Conservation (phyloP, 2,797 vertebrate genomes). For the Parauchenoglanis ngamensis region DNA sequence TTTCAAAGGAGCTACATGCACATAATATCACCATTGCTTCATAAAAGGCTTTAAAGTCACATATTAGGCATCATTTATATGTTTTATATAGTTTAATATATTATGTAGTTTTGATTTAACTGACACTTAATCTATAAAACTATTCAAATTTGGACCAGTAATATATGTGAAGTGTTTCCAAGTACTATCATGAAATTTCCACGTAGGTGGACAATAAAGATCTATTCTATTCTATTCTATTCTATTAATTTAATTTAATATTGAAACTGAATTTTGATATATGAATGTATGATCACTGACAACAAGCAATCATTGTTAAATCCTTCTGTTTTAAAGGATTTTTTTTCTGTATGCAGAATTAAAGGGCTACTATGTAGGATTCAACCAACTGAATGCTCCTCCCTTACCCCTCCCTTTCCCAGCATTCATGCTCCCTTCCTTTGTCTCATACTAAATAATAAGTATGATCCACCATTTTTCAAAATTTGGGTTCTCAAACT, state of each 20-base stretch:
- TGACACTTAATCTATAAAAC: background rate
- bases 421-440: no score
- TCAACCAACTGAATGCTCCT: no score
- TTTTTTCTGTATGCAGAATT: background rate
- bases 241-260: no score
- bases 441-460: no score
- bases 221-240: no score
- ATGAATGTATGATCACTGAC: background rate
- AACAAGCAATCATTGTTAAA: background rate
- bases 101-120: background rate
- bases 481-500: no score
- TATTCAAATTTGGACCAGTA: background rate
- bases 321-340: no score
- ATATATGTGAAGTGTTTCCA: background rate
- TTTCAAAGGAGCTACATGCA: background rate
- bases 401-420: no score
- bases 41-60: background rate
- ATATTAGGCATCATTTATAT: background rate
- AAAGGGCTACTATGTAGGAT: background rate
- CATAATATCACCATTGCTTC: background rate
- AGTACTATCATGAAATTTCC: no score
- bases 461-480: no score
- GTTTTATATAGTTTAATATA: background rate
- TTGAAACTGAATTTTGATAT: background rate
- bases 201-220: no score